Percentiles rank a stretch among this genome's conserved stretches.
phyloP scores from a whole-genome alignment of 2,888 invertebrate genomes.

The Epirrhoe tristata region DNA sequence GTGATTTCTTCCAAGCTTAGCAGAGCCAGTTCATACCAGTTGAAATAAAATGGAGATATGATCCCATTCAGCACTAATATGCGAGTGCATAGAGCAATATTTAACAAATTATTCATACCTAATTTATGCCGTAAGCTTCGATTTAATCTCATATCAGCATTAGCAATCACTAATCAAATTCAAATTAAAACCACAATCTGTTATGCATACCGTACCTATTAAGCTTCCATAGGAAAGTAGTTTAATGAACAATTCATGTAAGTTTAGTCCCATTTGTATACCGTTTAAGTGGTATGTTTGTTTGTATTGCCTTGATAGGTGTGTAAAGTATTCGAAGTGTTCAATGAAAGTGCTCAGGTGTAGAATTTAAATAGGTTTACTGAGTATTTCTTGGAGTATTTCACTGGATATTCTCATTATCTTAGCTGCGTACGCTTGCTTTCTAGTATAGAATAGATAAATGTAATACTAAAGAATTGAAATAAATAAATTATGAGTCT shows the following conservation, averaged over 20 bases:
- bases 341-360: conserved; percentile 23
- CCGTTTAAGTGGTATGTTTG: conserved; percentile 53
- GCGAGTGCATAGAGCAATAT: not conserved
- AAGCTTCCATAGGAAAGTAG: conserved; percentile 55
- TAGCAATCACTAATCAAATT: conserved; percentile 24
- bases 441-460: too few relatives aligned
- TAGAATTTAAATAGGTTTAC: conserved; percentile 25
- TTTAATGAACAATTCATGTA: conserved; percentile 71
- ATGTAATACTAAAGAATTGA: too few relatives aligned
- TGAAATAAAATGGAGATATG: too few relatives aligned
- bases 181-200: conserved; percentile 35
- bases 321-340: conserved; percentile 35
- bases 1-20: too few relatives aligned
- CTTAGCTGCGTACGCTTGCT: too few relatives aligned
- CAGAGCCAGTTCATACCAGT: too few relatives aligned
- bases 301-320: conserved; percentile 45
- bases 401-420: not conserved
- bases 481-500: too few relatives aligned
- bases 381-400: conserved; percentile 8
- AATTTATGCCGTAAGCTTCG: conserved; percentile 2
- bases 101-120: not conserved
- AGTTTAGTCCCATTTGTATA: conserved; percentile 61
- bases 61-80: not conserved
- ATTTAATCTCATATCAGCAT: conserved; percentile 12
- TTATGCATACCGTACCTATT: conserved; percentile 58